A percentile compares a stretch with the other conserved stretches of the same genome.
phyloP scores from a whole-genome alignment of 2,113 vertebrate genomes.

The Phalacrocorax brasilianus region DNA sequence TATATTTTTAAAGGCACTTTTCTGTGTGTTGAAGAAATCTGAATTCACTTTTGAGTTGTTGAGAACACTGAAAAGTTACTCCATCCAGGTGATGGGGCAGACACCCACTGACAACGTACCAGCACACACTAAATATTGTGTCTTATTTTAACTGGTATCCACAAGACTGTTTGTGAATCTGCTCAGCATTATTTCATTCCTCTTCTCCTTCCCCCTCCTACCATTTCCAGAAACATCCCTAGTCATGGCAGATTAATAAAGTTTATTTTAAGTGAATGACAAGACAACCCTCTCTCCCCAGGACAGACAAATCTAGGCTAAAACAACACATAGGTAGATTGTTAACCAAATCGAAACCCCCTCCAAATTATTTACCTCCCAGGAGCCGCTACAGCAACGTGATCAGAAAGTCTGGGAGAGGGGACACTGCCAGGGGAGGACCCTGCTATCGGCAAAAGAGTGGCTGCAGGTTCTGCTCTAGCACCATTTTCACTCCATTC shows the following conservation, averaged over 20 bases:
- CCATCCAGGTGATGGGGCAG: background rate
- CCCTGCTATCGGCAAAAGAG: background rate
- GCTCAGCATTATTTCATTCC: background rate
- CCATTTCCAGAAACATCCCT: background rate
- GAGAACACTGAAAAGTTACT: background rate
- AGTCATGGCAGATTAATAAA: background rate
- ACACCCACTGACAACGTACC: background rate
- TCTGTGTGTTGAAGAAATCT: background rate
- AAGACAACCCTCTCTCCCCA: background rate
- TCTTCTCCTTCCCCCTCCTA: background rate
- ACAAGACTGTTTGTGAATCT: background rate
- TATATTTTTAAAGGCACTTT: background rate
- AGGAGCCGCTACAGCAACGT: background rate
- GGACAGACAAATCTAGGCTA: background rate
- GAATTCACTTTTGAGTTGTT: background rate
- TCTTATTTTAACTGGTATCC: background rate
- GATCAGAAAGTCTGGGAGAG: background rate
- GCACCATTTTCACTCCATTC: background rate
- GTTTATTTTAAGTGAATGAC: background rate
- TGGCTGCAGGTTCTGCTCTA: background rate
- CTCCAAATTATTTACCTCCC: slow-evolving; percentile 53
- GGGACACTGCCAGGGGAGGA: background rate
- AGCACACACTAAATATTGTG: background rate
- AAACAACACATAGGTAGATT: background rate
- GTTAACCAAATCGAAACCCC: background rate